phyloP scores from a whole-genome alignment of 1,140 invertebrate species.

The Stenopsyche tienmushanensis region DNA sequence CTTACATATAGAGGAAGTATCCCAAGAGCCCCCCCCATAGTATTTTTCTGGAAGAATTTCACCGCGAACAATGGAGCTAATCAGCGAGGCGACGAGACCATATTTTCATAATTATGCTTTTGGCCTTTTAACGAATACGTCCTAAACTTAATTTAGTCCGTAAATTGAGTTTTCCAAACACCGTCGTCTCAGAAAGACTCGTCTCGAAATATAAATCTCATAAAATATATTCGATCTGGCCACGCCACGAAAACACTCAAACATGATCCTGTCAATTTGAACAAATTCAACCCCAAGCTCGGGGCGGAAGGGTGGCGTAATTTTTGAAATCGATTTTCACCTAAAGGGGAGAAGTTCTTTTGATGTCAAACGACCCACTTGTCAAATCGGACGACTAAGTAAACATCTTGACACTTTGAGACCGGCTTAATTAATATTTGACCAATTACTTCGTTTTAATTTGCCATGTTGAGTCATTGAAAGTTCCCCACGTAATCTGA shows the following conservation, averaged over 20 bases:
- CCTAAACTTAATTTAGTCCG: conserved; percentile 20
- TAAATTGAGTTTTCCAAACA: conserved; percentile 15
- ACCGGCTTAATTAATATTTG: no score
- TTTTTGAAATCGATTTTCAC: not conserved
- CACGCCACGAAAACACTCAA: not conserved
- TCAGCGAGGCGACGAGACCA: conserved; percentile 8
- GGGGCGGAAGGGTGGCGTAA: no score
- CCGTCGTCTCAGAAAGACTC: not conserved
- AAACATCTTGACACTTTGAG: no score
- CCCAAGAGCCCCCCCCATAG: no score
- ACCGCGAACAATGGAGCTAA: conserved; percentile 11
- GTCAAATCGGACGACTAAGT: not conserved
- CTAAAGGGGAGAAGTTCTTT: not conserved
- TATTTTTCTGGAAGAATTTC: no score
- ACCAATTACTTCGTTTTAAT: no score
- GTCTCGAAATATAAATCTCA: not conserved
- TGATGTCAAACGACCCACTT: not conserved
- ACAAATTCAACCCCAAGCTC: not conserved
- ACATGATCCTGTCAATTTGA: not conserved
- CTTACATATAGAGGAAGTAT: no score
- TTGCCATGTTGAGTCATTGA: no score
- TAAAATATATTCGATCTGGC: not conserved
- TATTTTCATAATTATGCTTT: conserved; percentile 24
- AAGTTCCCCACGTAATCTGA: no score
- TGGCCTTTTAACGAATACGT: conserved; percentile 5